Base-by-base conservation (phyloP, 2,888 invertebrate genomes). In the Folsomia candida region DNA sequence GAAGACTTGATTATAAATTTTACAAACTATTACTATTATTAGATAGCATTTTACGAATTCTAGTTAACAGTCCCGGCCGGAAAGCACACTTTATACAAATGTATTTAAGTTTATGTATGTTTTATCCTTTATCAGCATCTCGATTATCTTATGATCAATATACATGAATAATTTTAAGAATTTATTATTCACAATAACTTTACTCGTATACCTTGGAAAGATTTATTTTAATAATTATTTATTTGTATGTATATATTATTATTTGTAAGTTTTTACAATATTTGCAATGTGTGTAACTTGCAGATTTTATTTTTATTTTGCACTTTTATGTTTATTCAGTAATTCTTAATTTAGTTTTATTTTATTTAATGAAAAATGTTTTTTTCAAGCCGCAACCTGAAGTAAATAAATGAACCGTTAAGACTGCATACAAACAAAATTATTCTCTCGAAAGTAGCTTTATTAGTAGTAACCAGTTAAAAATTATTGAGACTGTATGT, bases 61-160 rank as follows among this genome's bases (percentile, higher is more conserved):
- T 62, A 62, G 62, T 62, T 20, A 27, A 24, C 27, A 62, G 27
- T 62, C 62, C 62, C 62, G 26, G 62, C 27, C 28, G 62, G 27
- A 27, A 62, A 37, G 37, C 37, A 37, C 4, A 37, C 6, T 37
- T 37, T 14, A 37, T 14, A 9, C 37, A 37, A 37, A 37, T 37
- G 37, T 37, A 37, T 37, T 37, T 9, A 37, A 37, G 37, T 37
- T 37, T n/a, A n/a, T n/a, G n/a, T n/a, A n/a, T n/a, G n/a, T n/a
- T n/a, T n/a, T n/a, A n/a, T n/a, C n/a, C n/a, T n/a, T n/a, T n/a
- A n/a, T n/a, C n/a, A n/a, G n/a, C n/a, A n/a, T n/a, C n/a, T n/a
- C n/a, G n/a, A n/a, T n/a, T n/a, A n/a, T n/a, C n/a, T n/a, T n/a
- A n/a, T n/a, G n/a, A n/a, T n/a, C n/a, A n/a, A n/a, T n/a, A n/a